Percentiles rank a stretch among this genome's conserved stretches.
Conservation (phyloP, 2,888 invertebrate genomes). For the Zygogramma bicolorata region DNA sequence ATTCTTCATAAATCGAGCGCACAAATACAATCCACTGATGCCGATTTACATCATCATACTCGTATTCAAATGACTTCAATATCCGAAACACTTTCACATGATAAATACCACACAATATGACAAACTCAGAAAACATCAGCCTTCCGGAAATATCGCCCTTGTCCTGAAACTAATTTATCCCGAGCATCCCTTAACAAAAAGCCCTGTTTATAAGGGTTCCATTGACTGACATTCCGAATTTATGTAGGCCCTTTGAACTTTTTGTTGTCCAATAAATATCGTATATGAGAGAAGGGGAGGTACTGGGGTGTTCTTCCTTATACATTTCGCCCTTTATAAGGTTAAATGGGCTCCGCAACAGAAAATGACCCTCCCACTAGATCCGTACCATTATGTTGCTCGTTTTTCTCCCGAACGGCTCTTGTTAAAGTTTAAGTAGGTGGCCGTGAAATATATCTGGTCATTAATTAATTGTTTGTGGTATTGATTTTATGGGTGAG, state of each 20-base stretch:
- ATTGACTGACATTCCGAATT: conserved; percentile 8
- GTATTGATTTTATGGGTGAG: background rate
- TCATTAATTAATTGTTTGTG: conserved; percentile 25
- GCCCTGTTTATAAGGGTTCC: conserved; percentile 2
- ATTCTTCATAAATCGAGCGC: too few species aligned
- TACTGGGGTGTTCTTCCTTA: background rate
- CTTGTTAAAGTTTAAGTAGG: conserved; percentile 32
- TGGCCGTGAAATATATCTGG: conserved; percentile 25
- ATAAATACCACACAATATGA: too few species aligned
- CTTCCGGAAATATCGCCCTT: background rate
- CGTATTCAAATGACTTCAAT: too few species aligned
- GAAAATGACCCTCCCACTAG: conserved; percentile 12
- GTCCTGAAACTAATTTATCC: background rate
- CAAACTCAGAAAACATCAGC: background rate
- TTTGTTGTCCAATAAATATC: conserved; percentile 13
- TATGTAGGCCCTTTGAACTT: conserved; percentile 9
- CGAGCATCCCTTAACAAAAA: background rate
- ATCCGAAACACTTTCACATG: too few species aligned
- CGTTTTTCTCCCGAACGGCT: conserved; percentile 29
- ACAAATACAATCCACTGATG: too few species aligned
- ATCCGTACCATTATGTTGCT: conserved; percentile 25
- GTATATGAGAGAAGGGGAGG: conserved; percentile 1
- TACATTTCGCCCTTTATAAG: conserved; percentile 2
- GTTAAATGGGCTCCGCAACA: conserved; percentile 1
- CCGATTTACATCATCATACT: too few species aligned